Conservation (phyloP, 2,113 vertebrate species). For the Cyprinodon tularosa region DNA sequence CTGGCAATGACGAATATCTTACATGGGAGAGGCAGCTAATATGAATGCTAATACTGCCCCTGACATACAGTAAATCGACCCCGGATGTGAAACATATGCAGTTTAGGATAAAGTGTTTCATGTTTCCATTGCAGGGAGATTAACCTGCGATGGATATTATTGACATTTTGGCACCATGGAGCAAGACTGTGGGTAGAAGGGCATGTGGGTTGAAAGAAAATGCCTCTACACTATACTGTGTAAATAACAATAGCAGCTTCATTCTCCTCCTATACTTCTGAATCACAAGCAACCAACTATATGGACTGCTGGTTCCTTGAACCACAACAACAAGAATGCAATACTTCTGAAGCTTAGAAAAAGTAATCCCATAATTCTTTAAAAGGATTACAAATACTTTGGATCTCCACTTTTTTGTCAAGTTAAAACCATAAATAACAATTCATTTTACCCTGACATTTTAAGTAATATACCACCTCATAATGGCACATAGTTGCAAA, state of each 20-base stretch:
- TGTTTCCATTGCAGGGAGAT: conserved; percentile 75
- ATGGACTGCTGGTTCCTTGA: not conserved
- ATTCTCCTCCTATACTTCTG: conserved; percentile 1
- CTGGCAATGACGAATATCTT: conserved; percentile 75
- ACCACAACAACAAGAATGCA: not conserved
- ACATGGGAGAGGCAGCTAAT: conserved; percentile 72
- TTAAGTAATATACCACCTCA: not conserved
- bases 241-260: conserved; percentile 21
- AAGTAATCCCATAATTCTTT: not conserved
- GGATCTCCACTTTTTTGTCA: not conserved
- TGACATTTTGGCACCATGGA: conserved; percentile 64
- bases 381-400: too few species aligned
- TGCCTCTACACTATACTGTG: conserved; percentile 31
- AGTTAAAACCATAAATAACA: not conserved
- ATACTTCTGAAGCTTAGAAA: not conserved
- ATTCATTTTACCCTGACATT: not conserved
- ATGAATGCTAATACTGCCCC: conserved; percentile 78
- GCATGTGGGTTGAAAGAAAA: conserved; percentile 15
- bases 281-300: conserved; percentile 11
- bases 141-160: conserved; percentile 78
- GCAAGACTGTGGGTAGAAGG: conserved; percentile 53
- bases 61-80: conserved; percentile 79
- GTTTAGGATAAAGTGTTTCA: conserved; percentile 76
- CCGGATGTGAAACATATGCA: conserved; percentile 73
- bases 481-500: not conserved